Percentiles rank a stretch among this genome's conserved stretches.
Evolutionary conservation across 2,797 vertebrate species (phyloP).

Genomic region (Hoplostethus mediterraneus): DNA sequence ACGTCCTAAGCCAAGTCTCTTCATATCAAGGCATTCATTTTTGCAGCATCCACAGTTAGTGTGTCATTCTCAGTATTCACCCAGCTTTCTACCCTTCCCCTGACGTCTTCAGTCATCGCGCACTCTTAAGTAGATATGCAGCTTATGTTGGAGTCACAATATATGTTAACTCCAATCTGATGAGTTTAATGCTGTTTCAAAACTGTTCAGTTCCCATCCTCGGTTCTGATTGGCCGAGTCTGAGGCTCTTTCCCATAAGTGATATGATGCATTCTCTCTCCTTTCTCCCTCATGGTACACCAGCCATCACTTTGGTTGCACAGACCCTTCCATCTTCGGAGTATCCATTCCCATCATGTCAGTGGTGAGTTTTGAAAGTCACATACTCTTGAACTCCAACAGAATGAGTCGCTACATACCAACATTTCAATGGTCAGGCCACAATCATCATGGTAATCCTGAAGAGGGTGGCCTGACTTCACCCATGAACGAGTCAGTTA

Average conservation of each 20-base stretch:
- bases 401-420: background rate
- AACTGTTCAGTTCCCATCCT: too few species aligned
- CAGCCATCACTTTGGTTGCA: slow-evolving; percentile 90
- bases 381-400: background rate
- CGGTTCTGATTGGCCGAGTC: too few species aligned
- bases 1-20: background rate
- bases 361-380: slow-evolving; percentile 86
- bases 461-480: background rate
- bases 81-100: background rate
- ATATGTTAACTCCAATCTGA: too few species aligned
- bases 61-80: background rate
- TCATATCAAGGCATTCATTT: background rate
- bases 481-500: slow-evolving; percentile 3
- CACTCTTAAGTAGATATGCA: too few species aligned
- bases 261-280: slow-evolving; percentile 30
- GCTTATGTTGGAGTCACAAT: too few species aligned
- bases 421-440: background rate
- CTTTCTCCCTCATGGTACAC: slow-evolving; percentile 34
- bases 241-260: background rate
- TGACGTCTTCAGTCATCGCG: background rate
- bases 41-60: too few species aligned
- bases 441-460: background rate
- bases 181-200: too few species aligned
- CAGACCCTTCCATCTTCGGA: slow-evolving; percentile 91
- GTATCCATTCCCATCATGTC: slow-evolving; percentile 91